These are phyloP conservation scores for Lanistes nyassanus DNA, from an alignment of 1,140 invertebrate genomes.

Conservation along the genomic window DNA sequence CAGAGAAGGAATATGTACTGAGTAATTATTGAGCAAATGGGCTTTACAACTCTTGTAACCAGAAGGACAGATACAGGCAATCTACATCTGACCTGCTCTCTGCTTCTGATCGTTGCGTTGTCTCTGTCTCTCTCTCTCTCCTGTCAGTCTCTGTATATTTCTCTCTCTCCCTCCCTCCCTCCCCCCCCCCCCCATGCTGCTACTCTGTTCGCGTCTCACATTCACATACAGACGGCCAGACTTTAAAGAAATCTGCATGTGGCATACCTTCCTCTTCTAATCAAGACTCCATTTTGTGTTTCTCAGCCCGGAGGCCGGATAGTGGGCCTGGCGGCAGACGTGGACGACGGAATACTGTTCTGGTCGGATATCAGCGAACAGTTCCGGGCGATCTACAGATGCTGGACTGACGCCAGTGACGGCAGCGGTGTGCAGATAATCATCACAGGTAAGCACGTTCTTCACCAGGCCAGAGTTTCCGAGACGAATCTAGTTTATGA, in stretches of 20 bases:
- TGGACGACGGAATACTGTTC: slow-evolving; percentile 41
- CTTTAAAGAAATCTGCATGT: neutral
- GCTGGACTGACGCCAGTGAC: slow-evolving; percentile 34
- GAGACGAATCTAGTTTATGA: neutral
- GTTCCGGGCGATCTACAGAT: slow-evolving; percentile 43
- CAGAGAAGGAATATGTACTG: too few species aligned
- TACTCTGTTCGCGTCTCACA: slow-evolving; percentile 23
- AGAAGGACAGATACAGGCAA: too few species aligned
- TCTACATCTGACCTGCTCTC: neutral
- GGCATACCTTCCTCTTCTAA: too few species aligned
- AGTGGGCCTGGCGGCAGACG: slow-evolving; percentile 47
- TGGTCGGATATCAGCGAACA: slow-evolving; percentile 49
- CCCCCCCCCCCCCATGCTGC: slow-evolving; percentile 12
- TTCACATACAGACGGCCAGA: neutral
- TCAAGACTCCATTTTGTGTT: neutral
- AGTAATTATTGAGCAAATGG: too few species aligned
- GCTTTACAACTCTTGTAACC: too few species aligned
- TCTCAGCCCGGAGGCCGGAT: slow-evolving; percentile 43
- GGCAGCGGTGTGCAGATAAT: slow-evolving; percentile 39
- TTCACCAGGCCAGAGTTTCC: neutral
- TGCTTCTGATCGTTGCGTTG: neutral
- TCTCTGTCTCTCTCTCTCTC: neutral
- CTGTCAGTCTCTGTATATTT: slow-evolving; percentile 11
- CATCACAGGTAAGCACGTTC: slow-evolving; percentile 41
- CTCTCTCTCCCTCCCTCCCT: slow-evolving; percentile 19